Base-by-base conservation (phyloP, 2,113 vertebrate species). In the Jacana jacana region DNA sequence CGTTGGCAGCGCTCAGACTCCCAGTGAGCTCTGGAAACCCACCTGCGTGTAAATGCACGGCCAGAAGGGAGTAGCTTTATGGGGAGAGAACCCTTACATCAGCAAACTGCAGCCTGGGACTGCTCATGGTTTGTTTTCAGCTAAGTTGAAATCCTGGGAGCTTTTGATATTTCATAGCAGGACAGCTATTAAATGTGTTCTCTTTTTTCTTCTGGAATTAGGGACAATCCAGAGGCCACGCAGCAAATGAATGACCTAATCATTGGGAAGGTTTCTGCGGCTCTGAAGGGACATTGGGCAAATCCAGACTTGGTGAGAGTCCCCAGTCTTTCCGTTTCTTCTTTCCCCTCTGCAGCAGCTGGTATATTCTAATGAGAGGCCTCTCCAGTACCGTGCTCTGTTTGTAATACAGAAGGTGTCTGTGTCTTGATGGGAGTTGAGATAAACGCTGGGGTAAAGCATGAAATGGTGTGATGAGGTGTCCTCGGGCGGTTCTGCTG, bases 171-270 rank as follows among this genome's bases (percentile, higher is more conserved):
- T 89, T 73, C 35, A 9, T 19, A 11, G 0, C 2, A 93, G 63
- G 78, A 80, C 35, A 37, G 6, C 7, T n/a, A n/a, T 0, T 91
- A 55, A 94, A 72, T 17, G 15, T 11, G 40, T 66, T 93, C 89
- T 76, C 49, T 65, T 72, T 75, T 88, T 61, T 39, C 35, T 86
- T 52, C 71, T 86, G 65, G 33, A 86, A 80, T 58, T 88, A 99
- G 99, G 96, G 99, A 99, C 98, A 99, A 99, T 89, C 98, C 99
- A 39, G 99, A 99, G 93, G 99, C 99, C 95, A 99, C 99, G 7
- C 99, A 99, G 89, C 99, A 99, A 89, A 99, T 99, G 99, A 99
- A 99, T 30, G 99, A 99, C 91, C 98, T 99, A 73, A 99, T 99
- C 91, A 99, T 99, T 19, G 98, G 98, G 84, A 99, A 99, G 92